Conservation (phyloP, 2,888 invertebrate species). For the Coleophora flavipennella region DNA sequence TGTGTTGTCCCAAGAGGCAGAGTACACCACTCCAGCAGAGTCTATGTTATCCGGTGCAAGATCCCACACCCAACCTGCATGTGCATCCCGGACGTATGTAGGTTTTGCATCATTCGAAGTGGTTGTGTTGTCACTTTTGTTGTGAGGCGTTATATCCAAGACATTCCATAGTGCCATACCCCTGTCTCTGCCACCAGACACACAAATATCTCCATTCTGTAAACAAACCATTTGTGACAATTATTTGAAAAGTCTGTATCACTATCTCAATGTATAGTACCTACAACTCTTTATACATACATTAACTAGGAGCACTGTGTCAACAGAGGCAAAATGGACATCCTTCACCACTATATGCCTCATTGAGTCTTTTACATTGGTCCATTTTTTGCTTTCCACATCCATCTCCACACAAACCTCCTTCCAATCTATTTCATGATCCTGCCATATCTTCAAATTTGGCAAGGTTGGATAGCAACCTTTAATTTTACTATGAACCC, state of each 20-base stretch:
- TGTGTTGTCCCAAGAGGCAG: slow-evolving; percentile 75
- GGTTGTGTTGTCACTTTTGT: slow-evolving; percentile 29
- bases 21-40: slow-evolving; percentile 60
- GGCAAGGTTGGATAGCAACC: slow-evolving; percentile 51
- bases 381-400: slow-evolving; percentile 71
- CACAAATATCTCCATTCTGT: slow-evolving; percentile 61
- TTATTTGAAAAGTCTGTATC: neutral
- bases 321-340: slow-evolving; percentile 73
- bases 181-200: slow-evolving; percentile 74
- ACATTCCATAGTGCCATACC: slow-evolving; percentile 69
- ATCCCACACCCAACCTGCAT: slow-evolving; percentile 78
- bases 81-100: slow-evolving; percentile 57
- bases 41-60: slow-evolving; percentile 55
- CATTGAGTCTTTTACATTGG: slow-evolving; percentile 49
- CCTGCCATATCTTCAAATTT: slow-evolving; percentile 43
- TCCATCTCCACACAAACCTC: slow-evolving; percentile 74
- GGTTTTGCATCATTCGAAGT: slow-evolving; percentile 38
- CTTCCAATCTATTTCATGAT: slow-evolving; percentile 66
- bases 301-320: slow-evolving; percentile 70
- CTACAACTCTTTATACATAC: slow-evolving; percentile 37
- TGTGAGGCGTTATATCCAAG: slow-evolving; percentile 34
- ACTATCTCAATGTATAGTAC: neutral
- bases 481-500: slow-evolving; percentile 54
- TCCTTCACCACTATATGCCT: slow-evolving; percentile 63
- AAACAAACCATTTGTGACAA: slow-evolving; percentile 12